A percentile compares a stretch with the other conserved stretches of the same genome.
These are phyloP conservation scores for Epirrhoe alternata DNA, from an alignment of 2,888 invertebrate species.

Conservation along the genomic window DNA sequence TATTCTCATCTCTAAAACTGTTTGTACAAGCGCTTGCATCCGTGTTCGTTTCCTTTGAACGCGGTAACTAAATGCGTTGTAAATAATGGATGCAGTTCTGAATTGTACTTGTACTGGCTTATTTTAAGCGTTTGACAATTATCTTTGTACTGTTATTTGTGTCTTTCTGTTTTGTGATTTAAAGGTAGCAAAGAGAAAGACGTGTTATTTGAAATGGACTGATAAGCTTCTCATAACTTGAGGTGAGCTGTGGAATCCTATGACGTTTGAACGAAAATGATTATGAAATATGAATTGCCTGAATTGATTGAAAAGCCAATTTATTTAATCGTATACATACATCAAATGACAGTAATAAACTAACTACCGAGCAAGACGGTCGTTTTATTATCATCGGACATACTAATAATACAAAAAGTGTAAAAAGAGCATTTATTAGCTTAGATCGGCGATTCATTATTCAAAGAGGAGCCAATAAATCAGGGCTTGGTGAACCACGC, in stretches of 20 bases:
- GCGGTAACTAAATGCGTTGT: constrained; percentile 28
- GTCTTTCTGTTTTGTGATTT: neutral
- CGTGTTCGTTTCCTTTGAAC: constrained; percentile 26
- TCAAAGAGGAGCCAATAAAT: constrained; percentile 74
- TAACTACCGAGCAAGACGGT: too few relatives aligned
- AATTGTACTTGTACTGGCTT: constrained; percentile 4
- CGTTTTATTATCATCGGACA: too few relatives aligned
- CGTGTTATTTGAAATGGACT: too few relatives aligned
- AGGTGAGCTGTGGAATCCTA: too few relatives aligned
- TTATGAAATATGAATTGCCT: too few relatives aligned
- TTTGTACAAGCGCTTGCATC: constrained; percentile 30
- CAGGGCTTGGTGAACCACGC: constrained; percentile 54
- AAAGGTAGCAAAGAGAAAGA: too few relatives aligned
- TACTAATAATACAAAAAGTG: too few relatives aligned
- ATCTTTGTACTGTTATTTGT: neutral
- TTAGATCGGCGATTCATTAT: constrained; percentile 70
- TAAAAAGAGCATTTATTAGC: constrained; percentile 66
- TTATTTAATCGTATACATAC: too few relatives aligned
- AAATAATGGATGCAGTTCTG: constrained; percentile 23
- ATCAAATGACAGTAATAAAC: too few relatives aligned
- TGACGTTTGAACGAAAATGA: too few relatives aligned
- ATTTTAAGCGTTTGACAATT: constrained; percentile 6
- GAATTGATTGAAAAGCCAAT: too few relatives aligned
- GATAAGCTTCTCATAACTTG: too few relatives aligned
- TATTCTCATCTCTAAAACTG: constrained; percentile 56